Base-by-base conservation (phyloP, 2,888 invertebrate genomes). In the Tenthredo notha region DNA sequence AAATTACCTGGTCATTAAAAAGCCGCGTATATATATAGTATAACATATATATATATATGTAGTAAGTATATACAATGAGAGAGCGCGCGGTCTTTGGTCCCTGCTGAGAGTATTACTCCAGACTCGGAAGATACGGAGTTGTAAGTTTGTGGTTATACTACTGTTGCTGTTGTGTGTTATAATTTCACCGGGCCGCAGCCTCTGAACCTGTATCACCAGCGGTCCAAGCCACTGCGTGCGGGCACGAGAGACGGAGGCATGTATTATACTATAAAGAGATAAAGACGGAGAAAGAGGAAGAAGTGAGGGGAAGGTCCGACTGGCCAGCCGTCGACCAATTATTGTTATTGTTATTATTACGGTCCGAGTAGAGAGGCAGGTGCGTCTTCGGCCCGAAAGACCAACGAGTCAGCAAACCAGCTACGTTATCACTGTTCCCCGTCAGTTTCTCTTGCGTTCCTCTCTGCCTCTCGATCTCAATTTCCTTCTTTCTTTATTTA, bases 291-390 rank as follows among this genome's bases (percentile, higher is more conserved):
- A 43, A 78, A 85, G 47, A 40, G 15, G 25, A 3, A 80, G 40
- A 61, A 25, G 54, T 50, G 54, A 29, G 33, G 77, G 50, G 77
- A 33, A n/a, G 61, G 40, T 80, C 61, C 40, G 83, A 83, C 83
- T 21, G 70, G 83, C 83, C 83, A 83, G 83, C 83, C 83, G 83
- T 83, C 83, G 83, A 83, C 83, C 83, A 83, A 83, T 83, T 83
- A 83, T 83, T 83, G 83, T 83, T 83, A 83, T 83, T 83, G 83
- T 83, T 83, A 83, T 83, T 83, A 83, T 83, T 83, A 83, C 83
- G 83, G 80, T 47, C 67, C 83, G 83, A 83, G 83, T 25, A 70
- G 70, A 83, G 83, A 83, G 83, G 83, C 83, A 83, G 83, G 83
- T 83, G 83, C 83, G 83, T 83, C 83, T 83, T 67, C 67, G 70